phyloP scores from a whole-genome alignment of 2,113 vertebrate genomes.

The Ceuthmochares aereus region DNA sequence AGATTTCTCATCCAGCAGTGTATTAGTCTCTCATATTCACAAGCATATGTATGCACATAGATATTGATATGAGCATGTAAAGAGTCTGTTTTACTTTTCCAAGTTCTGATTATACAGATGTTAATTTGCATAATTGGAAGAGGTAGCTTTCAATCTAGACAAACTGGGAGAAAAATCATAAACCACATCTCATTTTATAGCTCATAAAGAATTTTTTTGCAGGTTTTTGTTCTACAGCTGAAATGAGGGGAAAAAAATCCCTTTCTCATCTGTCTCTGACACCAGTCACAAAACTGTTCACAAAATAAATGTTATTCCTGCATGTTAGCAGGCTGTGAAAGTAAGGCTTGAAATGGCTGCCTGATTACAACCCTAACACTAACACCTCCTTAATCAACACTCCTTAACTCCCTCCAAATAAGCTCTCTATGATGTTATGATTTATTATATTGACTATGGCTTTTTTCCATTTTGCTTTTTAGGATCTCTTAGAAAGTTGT shows the following conservation, averaged over 20 bases:
- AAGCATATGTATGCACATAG: neutral
- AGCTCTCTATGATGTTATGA: conserved; percentile 43
- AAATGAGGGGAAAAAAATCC: neutral
- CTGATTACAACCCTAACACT: conserved; percentile 63
- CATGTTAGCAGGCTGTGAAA: conserved; percentile 49
- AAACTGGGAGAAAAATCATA: neutral
- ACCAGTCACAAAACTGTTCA: conserved; percentile 19
- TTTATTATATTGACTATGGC: conserved; percentile 47
- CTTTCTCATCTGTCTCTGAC: conserved; percentile 32
- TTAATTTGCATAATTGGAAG: conserved; percentile 47
- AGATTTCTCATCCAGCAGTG: neutral
- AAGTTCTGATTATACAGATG: conserved; percentile 22
- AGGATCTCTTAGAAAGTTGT: conserved; percentile 47
- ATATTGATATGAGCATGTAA: neutral
- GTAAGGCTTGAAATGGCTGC: conserved; percentile 47
- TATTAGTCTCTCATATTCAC: neutral
- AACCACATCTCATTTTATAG: neutral
- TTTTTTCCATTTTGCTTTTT: conserved; percentile 65
- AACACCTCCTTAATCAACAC: conserved; percentile 66
- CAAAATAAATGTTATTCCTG: conserved; percentile 61
- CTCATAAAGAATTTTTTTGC: neutral
- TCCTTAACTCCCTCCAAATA: conserved; percentile 59
- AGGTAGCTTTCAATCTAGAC: conserved; percentile 7
- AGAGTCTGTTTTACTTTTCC: neutral
- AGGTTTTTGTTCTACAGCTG: neutral